A percentile compares a stretch with the other conserved stretches of the same genome.
These are phyloP conservation scores for Chionodraco myersi DNA, from an alignment of 2,113 vertebrate species.

Conservation along the genomic window DNA sequence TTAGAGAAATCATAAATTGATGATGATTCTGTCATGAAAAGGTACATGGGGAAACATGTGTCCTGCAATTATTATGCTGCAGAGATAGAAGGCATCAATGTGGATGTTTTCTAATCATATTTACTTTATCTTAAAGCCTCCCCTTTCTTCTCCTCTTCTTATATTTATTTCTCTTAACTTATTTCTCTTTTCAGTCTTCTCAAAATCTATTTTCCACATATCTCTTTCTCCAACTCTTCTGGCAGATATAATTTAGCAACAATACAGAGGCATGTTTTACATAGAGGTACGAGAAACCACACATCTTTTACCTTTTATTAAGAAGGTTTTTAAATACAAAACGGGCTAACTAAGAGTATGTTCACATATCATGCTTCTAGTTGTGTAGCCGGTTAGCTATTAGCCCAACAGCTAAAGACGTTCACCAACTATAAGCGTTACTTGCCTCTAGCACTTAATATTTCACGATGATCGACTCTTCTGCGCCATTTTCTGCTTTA, in stretches of 20 bases:
- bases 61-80: too few species aligned
- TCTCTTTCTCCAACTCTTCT: background rate
- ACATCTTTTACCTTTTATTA: background rate
- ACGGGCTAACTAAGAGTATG: background rate
- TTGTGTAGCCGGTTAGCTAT: background rate
- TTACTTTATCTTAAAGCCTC: too few species aligned
- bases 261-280: background rate
- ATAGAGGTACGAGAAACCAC: too few species aligned
- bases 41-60: too few species aligned
- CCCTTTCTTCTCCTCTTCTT: too few species aligned
- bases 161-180: too few species aligned
- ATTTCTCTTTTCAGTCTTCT: too few species aligned
- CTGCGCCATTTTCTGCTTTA: background rate
- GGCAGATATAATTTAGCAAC: background rate
- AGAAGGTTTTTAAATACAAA: background rate
- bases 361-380: background rate
- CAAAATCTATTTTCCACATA: too few species aligned
- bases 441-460: background rate
- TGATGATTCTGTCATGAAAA: too few species aligned
- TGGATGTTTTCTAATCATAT: too few species aligned
- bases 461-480: background rate
- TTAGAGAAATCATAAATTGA: too few species aligned
- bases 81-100: too few species aligned
- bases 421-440: background rate
- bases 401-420: background rate